phyloP scores from a whole-genome alignment of 2,113 vertebrate species.

The Glaucomys volans region DNA sequence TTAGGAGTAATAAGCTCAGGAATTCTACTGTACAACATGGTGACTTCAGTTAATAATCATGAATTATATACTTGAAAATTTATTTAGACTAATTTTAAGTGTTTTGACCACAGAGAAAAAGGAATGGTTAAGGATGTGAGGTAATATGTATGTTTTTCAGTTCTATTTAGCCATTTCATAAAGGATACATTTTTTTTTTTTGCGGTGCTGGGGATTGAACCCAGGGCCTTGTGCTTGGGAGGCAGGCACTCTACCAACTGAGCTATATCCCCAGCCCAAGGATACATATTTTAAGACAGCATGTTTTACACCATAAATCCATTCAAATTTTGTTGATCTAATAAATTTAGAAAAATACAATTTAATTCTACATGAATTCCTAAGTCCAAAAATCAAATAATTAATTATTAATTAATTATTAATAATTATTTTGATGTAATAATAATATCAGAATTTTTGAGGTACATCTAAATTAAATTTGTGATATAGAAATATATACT shows the following conservation, averaged over 20 bases:
- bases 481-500: background rate
- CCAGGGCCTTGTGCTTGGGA: too few species aligned
- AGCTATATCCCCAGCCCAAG: too few species aligned
- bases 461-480: background rate
- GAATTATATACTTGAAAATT: too few species aligned
- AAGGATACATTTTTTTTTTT: too few species aligned
- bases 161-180: background rate
- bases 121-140: background rate
- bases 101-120: background rate
- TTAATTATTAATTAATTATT: background rate
- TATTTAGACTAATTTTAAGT: background rate
- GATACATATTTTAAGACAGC: background rate
- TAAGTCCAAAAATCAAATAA: background rate
- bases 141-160: background rate
- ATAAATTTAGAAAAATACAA: background rate
- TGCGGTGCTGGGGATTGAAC: too few species aligned
- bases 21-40: background rate
- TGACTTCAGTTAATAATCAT: background rate
- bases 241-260: too few species aligned
- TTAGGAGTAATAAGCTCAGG: background rate
- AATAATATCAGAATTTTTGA: background rate
- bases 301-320: background rate
- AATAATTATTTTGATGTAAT: background rate
- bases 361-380: background rate
- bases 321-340: background rate